Evolutionary conservation across 2,113 vertebrate species (phyloP), one percentile per base, ranked within the genome.

Genomic region (Axis porcinus): DNA sequence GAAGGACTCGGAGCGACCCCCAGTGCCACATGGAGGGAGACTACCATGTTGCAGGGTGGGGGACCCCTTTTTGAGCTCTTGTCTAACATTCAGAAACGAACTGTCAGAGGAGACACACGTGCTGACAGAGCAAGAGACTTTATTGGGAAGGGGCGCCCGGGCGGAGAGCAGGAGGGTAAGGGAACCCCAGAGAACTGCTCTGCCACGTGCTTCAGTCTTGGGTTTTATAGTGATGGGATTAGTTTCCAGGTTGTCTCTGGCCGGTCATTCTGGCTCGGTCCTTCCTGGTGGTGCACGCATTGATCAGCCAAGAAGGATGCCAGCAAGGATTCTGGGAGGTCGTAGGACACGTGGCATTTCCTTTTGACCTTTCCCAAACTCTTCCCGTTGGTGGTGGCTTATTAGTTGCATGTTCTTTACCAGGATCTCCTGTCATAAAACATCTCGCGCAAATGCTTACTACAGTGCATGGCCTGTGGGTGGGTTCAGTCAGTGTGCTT

Each of bases 391-490:
- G 40, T 27, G 23, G 40, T 43, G 40, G 70, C 70, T 43, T 76
- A 7, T 27, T 76, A 76, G 40, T 43, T 43, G 36, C 23, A 27
- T 14, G 21, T 43, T 76, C 40, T 40, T 76, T 76, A 43, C 36
- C 12, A 27, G 40, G 40, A 43, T 43, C 23, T 76, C 40, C 70
- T 76, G 70, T 43, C 7, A 3, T 76, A 15, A 76, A 43, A 4
- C 23, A 27, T 27, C 70, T 43, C 1, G 0, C 0, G 12, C 40
- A 43, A 1, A 23, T 76, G 70, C 21, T 43, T 76, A 4, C 70
- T 43, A 7, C 40, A 27, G 12, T 15, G 40, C 70, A 14, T 43
- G 40, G 70, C 70, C 23, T 40, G 70, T 76, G 70, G 25, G 40
- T 27, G 12, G 70, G 13, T 7, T 43, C 36, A 76, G 23, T 76